Evolutionary conservation across 1,140 invertebrate species (phyloP).

Genomic region (Caenorhabditis remanei): DNA sequence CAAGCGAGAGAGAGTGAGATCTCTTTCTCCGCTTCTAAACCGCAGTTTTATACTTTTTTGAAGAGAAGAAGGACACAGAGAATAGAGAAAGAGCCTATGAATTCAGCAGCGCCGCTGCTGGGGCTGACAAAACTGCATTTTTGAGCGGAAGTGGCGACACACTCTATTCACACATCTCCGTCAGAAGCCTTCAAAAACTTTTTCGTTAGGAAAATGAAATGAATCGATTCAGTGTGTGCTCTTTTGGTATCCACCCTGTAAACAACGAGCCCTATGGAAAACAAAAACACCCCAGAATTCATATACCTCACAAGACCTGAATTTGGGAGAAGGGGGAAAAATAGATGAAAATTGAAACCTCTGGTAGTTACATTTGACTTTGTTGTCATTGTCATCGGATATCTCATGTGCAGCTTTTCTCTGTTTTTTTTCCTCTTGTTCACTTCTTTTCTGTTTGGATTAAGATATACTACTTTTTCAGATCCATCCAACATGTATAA

Average conservation of each 20-base stretch:
- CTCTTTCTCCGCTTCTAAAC: no score
- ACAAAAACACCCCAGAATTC: no score
- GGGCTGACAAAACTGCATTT: slow-evolving; percentile 31
- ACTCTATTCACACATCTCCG: slow-evolving; percentile 44
- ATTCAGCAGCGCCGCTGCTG: background rate
- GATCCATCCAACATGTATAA: slow-evolving; percentile 23
- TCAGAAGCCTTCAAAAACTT: background rate
- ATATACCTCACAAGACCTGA: no score
- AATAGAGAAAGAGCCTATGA: slow-evolving; percentile 5
- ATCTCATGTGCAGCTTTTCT: background rate
- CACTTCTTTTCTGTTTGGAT: background rate
- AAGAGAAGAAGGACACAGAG: slow-evolving; percentile 1
- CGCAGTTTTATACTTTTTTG: background rate
- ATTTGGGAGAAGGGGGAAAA: no score
- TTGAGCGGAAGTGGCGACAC: slow-evolving; percentile 51
- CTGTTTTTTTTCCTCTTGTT: slow-evolving; percentile 7
- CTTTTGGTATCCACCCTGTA: no score
- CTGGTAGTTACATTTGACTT: slow-evolving; percentile 35
- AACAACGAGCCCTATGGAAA: no score
- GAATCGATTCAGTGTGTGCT: background rate
- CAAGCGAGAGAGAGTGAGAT: background rate
- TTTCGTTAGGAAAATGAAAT: background rate
- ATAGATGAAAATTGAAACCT: background rate
- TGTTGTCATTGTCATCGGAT: slow-evolving; percentile 42
- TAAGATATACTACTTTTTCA: background rate